phyloP scores from a whole-genome alignment of 2,113 vertebrate species.

The Neogobius melanostomus region DNA sequence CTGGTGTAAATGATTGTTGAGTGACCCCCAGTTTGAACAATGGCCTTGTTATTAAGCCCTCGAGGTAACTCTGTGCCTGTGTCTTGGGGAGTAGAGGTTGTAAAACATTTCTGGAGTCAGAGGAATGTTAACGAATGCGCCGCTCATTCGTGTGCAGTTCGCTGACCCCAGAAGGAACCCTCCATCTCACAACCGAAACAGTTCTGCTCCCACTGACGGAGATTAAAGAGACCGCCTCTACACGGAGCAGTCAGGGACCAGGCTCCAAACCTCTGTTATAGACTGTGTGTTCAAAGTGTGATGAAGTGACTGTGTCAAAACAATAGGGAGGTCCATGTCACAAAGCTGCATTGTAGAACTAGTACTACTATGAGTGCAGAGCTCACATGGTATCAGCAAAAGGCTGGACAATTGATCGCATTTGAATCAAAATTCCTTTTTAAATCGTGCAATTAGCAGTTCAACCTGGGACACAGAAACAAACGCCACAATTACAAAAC shows the following conservation, averaged over 20 bases:
- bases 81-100: not conserved
- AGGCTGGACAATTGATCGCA: no score
- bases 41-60: constrained; percentile 7
- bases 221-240: constrained; percentile 11
- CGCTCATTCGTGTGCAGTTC: constrained; percentile 13
- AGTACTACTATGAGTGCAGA: not conserved
- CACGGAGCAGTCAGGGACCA: constrained; percentile 17
- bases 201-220: constrained; percentile 27
- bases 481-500: no score
- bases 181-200: constrained; percentile 12
- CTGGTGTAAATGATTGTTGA: not conserved
- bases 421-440: no score
- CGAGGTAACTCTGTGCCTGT: not conserved
- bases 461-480: no score
- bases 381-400: no score
- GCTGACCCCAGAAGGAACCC: constrained; percentile 30
- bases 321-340: not conserved
- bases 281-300: constrained; percentile 10
- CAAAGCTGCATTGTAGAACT: not conserved
- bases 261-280: constrained; percentile 3
- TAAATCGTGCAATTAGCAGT: no score
- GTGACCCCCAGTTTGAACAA: not conserved
- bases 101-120: constrained; percentile 7
- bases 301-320: not conserved
- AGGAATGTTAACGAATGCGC: constrained; percentile 36